Percentiles rank a stretch among this genome's conserved stretches.
phyloP scores from a whole-genome alignment of 2,797 vertebrate species.

The Channallabes apus region DNA sequence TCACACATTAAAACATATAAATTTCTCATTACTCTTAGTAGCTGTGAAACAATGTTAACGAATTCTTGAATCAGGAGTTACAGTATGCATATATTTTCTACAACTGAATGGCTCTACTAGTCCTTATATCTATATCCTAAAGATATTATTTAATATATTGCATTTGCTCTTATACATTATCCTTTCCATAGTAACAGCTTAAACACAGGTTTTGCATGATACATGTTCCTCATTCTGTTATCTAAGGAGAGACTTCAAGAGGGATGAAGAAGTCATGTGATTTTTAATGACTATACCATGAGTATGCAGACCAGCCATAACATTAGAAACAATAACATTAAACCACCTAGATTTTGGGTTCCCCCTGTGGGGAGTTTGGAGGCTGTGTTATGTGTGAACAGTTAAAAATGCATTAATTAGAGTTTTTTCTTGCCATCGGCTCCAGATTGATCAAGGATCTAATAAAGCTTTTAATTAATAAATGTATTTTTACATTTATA shows the following conservation, averaged over 20 bases:
- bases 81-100: neutral
- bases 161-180: neutral
- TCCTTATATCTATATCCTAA: too few species aligned
- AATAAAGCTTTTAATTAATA: too few species aligned
- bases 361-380: too few species aligned
- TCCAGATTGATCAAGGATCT: too few species aligned
- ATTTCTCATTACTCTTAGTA: neutral
- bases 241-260: neutral
- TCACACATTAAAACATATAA: neutral
- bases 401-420: neutral
- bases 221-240: neutral
- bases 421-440: too few species aligned
- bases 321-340: too few species aligned
- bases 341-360: too few species aligned
- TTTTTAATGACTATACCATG: too few species aligned
- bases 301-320: too few species aligned
- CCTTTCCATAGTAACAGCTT: neutral
- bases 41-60: neutral
- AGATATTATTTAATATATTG: neutral
- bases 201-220: neutral
- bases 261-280: neutral
- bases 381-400: neutral
- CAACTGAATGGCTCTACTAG: neutral
- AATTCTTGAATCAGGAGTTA: neutral
- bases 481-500: too few species aligned